Conservation (phyloP, 2,888 invertebrate genomes). For the Byasa hedistus region DNA sequence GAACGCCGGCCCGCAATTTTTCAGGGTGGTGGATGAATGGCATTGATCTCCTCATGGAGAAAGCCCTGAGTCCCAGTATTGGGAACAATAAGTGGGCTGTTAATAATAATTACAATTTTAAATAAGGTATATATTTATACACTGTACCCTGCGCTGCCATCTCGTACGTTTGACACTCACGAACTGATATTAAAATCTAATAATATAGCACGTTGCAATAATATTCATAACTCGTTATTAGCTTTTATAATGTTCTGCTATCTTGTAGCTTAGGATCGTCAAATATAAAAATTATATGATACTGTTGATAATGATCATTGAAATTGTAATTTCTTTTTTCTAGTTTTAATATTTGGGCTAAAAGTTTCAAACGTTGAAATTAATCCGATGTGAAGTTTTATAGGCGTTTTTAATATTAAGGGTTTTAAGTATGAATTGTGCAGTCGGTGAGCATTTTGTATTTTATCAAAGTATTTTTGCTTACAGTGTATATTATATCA, state of each 20-base stretch:
- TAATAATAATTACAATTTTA: not conserved
- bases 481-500: slow-evolving; percentile 33
- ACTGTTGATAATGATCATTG: slow-evolving; percentile 44
- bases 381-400: slow-evolving; percentile 37
- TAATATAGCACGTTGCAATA: slow-evolving; percentile 51
- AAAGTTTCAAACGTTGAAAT: slow-evolving; percentile 29
- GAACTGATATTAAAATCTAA: slow-evolving; percentile 41
- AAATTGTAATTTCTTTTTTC: slow-evolving; percentile 39
- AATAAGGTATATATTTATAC: not conserved
- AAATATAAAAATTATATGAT: slow-evolving; percentile 38
- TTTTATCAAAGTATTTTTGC: slow-evolving; percentile 18
- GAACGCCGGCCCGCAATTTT: too few relatives aligned
- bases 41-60: slow-evolving; percentile 23
- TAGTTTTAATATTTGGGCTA: slow-evolving; percentile 40
- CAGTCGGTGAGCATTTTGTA: slow-evolving; percentile 26
- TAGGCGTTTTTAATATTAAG: slow-evolving; percentile 37
- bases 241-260: slow-evolving; percentile 68
- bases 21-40: not conserved
- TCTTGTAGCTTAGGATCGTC: slow-evolving; percentile 53
- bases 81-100: too few relatives aligned
- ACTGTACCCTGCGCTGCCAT: slow-evolving; percentile 18
- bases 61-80: too few relatives aligned
- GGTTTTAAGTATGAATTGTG: slow-evolving; percentile 22
- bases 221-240: slow-evolving; percentile 60
- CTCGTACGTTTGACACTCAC: slow-evolving; percentile 31